phyloP scores from a whole-genome alignment of 1,140 invertebrate species.

The Potamilus streckersoni region DNA sequence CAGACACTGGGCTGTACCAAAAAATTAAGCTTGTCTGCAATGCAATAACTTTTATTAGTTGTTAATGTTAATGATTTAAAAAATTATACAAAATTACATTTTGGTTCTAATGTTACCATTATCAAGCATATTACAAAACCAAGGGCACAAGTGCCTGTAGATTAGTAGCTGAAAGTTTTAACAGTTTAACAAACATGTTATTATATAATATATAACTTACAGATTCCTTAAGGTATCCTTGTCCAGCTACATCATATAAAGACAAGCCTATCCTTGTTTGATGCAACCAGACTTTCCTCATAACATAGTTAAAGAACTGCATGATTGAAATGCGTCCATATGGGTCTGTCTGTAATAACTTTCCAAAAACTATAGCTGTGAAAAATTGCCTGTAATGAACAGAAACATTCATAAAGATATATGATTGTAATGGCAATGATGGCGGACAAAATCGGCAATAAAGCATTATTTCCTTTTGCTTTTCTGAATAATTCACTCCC shows the following conservation, averaged over 20 bases:
- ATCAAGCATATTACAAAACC: too few species aligned
- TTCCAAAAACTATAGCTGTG: constrained; percentile 86
- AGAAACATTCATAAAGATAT: constrained; percentile 15
- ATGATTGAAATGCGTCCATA: constrained; percentile 76
- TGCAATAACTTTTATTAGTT: too few species aligned
- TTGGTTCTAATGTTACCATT: too few species aligned
- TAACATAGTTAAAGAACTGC: constrained; percentile 94
- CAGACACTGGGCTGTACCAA: too few species aligned
- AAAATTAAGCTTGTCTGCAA: too few species aligned
- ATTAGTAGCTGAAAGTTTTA: neutral
- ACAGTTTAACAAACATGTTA: constrained; percentile 2
- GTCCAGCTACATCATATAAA: constrained; percentile 91
- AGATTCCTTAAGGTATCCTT: constrained; percentile 88
- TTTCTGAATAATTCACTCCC: too few species aligned
- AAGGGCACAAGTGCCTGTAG: too few species aligned
- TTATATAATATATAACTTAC: constrained; percentile 69
- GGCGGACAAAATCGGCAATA: neutral
- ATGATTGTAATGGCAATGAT: too few species aligned
- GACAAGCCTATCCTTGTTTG: constrained; percentile 94
- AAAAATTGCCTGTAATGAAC: constrained; percentile 77
- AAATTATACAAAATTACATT: too few species aligned
- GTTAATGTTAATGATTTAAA: too few species aligned
- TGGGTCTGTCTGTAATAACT: constrained; percentile 84
- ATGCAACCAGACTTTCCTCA: constrained; percentile 93
- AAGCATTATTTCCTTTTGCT: too few species aligned